Evolutionary conservation across 2,888 invertebrate genomes (phyloP).

Genomic region (Acrobasis consociella): DNA sequence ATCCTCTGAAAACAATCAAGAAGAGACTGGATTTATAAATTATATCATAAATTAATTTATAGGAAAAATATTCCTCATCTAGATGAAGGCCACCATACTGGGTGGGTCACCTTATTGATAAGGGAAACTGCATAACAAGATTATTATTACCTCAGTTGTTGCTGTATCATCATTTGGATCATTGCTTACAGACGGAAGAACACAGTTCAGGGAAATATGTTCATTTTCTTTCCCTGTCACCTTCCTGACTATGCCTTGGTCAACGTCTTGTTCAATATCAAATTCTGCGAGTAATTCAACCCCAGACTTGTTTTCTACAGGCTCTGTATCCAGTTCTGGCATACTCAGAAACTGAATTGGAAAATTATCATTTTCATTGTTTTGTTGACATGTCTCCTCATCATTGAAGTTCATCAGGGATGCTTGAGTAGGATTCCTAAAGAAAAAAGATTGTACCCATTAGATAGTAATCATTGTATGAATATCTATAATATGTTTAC

Average conservation of each 20-base stretch:
- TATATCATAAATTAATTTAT: too few relatives aligned
- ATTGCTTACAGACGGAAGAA: conserved; percentile 69
- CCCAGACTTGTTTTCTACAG: conserved; percentile 47
- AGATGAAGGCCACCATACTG: not conserved
- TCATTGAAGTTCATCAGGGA: conserved; percentile 56
- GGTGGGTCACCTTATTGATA: not conserved
- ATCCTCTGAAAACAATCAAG: conserved; percentile 50
- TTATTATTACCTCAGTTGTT: conserved; percentile 58
- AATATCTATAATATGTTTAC: too few relatives aligned
- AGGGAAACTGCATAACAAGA: not conserved
- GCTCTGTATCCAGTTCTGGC: conserved; percentile 66
- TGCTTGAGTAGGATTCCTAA: conserved; percentile 53
- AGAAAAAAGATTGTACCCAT: not conserved
- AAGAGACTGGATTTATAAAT: too few relatives aligned
- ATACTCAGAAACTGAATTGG: conserved; percentile 63
- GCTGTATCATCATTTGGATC: conserved; percentile 67
- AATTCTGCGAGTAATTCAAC: conserved; percentile 69
- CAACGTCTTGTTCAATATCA: conserved; percentile 61
- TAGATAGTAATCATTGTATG: not conserved
- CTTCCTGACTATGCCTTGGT: conserved; percentile 54
- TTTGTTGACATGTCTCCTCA: conserved; percentile 51
- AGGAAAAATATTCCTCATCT: too few relatives aligned
- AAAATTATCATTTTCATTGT: conserved; percentile 58
- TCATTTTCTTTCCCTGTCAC: conserved; percentile 46
- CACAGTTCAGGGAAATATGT: conserved; percentile 67